These are phyloP conservation scores for Musca domestica DNA, from an alignment of 1,140 invertebrate species.

Conservation along the genomic window DNA sequence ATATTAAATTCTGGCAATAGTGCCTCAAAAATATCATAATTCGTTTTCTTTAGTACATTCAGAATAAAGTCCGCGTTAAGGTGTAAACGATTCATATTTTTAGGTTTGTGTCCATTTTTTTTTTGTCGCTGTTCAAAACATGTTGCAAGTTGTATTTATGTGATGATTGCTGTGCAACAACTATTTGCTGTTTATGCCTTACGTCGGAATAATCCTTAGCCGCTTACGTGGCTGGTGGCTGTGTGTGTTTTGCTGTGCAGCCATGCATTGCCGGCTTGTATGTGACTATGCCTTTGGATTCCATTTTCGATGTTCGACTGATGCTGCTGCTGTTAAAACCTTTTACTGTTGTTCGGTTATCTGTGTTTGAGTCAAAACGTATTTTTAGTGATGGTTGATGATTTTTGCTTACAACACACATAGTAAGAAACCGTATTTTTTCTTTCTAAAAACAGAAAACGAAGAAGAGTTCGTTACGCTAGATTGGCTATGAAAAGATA, in stretches of 20 bases:
- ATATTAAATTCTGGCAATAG: too few species aligned
- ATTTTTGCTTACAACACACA: background rate
- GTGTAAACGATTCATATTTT: too few species aligned
- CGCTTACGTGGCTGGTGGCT: background rate
- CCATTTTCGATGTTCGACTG: background rate
- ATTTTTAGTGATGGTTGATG: background rate
- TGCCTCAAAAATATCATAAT: too few species aligned
- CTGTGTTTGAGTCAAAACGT: too few species aligned
- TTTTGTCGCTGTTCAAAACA: too few species aligned
- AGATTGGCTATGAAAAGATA: conserved; percentile 20
- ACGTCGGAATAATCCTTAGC: background rate
- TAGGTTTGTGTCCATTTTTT: too few species aligned
- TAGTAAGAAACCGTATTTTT: background rate
- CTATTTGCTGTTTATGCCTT: background rate
- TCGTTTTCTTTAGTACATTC: too few species aligned
- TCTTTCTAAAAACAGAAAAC: background rate
- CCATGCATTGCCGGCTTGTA: background rate
- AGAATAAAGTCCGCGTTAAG: too few species aligned
- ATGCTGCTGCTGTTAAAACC: background rate
- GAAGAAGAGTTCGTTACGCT: conserved; percentile 13
- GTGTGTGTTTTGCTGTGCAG: background rate
- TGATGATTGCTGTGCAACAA: conserved; percentile 1
- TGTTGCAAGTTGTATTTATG: too few species aligned
- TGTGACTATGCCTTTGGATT: background rate
- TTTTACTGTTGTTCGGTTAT: too few species aligned